These are phyloP conservation scores for Catocala nupta DNA, from an alignment of 2,888 invertebrate species.

Conservation along the genomic window DNA sequence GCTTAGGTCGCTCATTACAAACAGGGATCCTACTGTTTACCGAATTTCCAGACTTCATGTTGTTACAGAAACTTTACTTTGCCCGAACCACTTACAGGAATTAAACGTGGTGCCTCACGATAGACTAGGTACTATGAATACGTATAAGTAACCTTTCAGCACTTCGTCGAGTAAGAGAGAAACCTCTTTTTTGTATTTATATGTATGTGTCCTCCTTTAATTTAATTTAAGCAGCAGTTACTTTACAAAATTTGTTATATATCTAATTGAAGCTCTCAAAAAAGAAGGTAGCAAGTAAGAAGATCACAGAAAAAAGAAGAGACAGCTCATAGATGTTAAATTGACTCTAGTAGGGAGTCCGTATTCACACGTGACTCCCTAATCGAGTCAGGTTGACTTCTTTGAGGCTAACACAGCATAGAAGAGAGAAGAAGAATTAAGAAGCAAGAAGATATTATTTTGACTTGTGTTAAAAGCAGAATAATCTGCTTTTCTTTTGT, in stretches of 20 bases:
- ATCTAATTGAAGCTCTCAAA: constrained; percentile 15
- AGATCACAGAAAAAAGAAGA: constrained; percentile 53
- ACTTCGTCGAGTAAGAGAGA: no score
- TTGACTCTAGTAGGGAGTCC: constrained; percentile 99
- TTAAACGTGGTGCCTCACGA: no score
- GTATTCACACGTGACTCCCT: constrained; percentile 96
- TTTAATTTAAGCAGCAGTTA: background rate
- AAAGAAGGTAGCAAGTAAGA: constrained; percentile 31
- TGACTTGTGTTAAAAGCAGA: background rate
- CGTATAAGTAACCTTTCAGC: no score
- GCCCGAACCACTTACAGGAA: no score
- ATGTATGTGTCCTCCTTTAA: no score
- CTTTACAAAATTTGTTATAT: background rate
- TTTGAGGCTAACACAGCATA: constrained; percentile 89
- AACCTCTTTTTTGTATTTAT: no score
- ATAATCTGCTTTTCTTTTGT: background rate
- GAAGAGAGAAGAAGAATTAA: constrained; percentile 31
- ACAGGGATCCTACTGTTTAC: no score
- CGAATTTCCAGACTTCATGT: no score
- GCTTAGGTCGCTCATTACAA: no score
- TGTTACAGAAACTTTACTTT: no score
- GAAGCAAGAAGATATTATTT: constrained; percentile 14
- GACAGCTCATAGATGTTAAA: constrained; percentile 94
- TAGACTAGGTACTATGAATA: no score
- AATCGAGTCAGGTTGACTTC: constrained; percentile 99